Evolutionary conservation across 2,888 invertebrate species (phyloP).

Genomic region (Ichneumoninae sp.): DNA sequence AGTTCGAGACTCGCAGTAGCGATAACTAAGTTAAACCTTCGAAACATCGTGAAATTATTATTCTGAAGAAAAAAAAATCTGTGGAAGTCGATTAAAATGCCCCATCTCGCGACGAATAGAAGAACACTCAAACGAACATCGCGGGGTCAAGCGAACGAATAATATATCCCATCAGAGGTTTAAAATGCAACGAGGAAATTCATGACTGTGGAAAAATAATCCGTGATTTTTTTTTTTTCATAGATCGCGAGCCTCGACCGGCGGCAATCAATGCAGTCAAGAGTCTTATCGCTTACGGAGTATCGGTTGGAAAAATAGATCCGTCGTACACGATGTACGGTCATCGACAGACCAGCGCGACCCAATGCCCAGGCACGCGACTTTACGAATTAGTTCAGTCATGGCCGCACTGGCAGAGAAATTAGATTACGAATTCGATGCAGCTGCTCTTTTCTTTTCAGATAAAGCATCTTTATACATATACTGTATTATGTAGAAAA

Average conservation of each 20-base stretch:
- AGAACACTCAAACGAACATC: background rate
- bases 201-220: background rate
- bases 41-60: background rate
- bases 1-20: slow-evolving; percentile 60
- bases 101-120: background rate
- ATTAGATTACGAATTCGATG: slow-evolving; percentile 16
- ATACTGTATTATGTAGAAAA: no score
- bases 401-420: slow-evolving; percentile 75
- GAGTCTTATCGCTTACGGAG: slow-evolving; percentile 87
- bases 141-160: background rate
- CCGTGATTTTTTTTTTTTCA: slow-evolving; percentile 6
- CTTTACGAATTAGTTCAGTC: slow-evolving; percentile 76
- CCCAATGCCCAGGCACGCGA: slow-evolving; percentile 77
- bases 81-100: background rate
- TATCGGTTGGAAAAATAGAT: slow-evolving; percentile 86
- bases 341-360: slow-evolving; percentile 83
- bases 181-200: slow-evolving; percentile 4
- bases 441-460: background rate
- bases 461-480: background rate
- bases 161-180: background rate
- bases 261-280: slow-evolving; percentile 86
- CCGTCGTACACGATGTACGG: slow-evolving; percentile 88
- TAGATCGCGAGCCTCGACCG: slow-evolving; percentile 73
- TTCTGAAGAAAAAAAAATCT: background rate
- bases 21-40: slow-evolving; percentile 1